phyloP scores from a whole-genome alignment of 2,113 vertebrate genomes.

The Mohoua ochrocephala region DNA sequence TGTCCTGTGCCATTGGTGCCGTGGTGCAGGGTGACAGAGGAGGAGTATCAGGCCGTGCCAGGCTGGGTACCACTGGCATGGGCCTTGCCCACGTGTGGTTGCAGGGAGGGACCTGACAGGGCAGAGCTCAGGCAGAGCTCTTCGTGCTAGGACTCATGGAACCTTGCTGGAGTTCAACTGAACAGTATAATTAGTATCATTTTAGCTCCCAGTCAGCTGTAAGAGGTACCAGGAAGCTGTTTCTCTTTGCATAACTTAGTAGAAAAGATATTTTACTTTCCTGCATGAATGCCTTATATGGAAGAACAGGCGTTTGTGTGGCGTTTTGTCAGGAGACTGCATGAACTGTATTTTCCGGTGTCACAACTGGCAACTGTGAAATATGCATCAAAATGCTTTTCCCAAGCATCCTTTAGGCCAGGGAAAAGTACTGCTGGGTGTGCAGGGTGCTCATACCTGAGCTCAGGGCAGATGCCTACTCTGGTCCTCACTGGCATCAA shows the following conservation, averaged over 20 bases:
- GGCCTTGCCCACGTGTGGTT: fast-evolving
- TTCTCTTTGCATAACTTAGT: background rate
- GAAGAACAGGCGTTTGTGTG: background rate
- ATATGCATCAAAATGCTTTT: background rate
- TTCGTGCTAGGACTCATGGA: background rate
- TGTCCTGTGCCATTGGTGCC: fast-evolving
- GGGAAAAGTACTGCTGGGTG: background rate
- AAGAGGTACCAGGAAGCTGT: background rate
- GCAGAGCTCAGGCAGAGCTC: background rate
- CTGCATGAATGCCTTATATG: background rate
- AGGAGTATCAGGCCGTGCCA: background rate
- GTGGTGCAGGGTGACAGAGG: background rate
- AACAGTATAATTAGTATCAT: background rate
- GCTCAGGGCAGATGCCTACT: background rate
- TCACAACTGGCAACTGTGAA: background rate
- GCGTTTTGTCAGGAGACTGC: background rate
- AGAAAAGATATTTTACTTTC: slow-evolving; percentile 4
- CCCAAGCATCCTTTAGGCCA: background rate
- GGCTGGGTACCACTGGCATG: background rate
- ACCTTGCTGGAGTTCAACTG: background rate
- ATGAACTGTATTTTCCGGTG: background rate
- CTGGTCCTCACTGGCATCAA: background rate
- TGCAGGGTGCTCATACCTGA: background rate
- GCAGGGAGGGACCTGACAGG: fast-evolving
- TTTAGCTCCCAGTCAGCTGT: background rate